These are phyloP conservation scores for Sprattus sprattus DNA, from an alignment of 2,113 vertebrate species.

Conservation along the genomic window DNA sequence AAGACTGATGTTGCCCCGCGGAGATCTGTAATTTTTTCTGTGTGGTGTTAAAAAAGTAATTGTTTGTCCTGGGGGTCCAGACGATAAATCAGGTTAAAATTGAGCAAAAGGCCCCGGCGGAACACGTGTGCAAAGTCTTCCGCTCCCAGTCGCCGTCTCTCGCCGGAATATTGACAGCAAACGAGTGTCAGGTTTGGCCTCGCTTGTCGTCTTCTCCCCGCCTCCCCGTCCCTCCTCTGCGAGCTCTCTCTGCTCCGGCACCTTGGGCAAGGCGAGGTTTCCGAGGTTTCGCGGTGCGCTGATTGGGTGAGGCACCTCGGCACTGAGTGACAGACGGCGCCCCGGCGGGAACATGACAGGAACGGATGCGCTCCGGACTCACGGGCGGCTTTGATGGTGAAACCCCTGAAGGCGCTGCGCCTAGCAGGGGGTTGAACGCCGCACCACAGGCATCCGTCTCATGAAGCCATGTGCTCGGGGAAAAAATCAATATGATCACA, in stretches of 20 bases:
- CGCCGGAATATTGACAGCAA: not conserved
- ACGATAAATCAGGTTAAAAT: not conserved
- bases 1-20: not conserved
- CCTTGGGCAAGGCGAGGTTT: conserved; percentile 43
- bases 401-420: not conserved
- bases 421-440: not conserved
- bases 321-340: conserved; percentile 58
- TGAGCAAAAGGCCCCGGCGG: not conserved
- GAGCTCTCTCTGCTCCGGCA: conserved; percentile 50
- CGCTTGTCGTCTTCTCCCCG: conserved; percentile 62
- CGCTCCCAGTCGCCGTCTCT: not conserved
- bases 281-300: conserved; percentile 28
- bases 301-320: conserved; percentile 41
- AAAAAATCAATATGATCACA: conserved; percentile 46
- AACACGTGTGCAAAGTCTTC: not conserved
- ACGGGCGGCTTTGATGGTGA: conserved; percentile 46
- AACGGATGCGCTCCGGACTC: conserved; percentile 44
- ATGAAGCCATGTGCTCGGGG: not conserved
- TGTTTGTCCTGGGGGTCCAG: not conserved
- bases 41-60: not conserved
- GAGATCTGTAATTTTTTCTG: not conserved
- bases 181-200: not conserved
- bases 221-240: conserved; percentile 42
- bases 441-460: not conserved
- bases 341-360: conserved; percentile 54